Percentiles rank a stretch among this genome's conserved stretches.
Conservation (phyloP, 1,140 invertebrate genomes). For the Drosophila bocqueti region DNA sequence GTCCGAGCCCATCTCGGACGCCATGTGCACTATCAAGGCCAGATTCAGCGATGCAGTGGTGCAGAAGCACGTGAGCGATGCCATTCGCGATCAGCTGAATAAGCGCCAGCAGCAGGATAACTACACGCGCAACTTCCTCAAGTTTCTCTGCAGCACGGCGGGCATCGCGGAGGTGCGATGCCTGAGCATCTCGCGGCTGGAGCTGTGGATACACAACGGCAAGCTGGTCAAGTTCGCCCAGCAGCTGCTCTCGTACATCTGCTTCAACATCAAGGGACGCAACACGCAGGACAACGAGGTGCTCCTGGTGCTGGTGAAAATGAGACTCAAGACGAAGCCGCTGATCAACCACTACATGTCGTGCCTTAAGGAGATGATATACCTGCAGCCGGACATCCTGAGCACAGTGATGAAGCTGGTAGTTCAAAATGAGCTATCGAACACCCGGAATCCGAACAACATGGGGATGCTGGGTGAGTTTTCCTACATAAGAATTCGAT, state of each 20-base stretch:
- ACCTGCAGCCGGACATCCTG: slow-evolving; percentile 90
- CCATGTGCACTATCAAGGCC: slow-evolving; percentile 78
- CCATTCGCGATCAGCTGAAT: slow-evolving; percentile 94
- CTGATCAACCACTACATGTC: slow-evolving; percentile 95
- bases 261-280: slow-evolving; percentile 91
- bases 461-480: slow-evolving; percentile 87
- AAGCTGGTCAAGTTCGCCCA: slow-evolving; percentile 96
- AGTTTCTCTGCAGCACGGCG: slow-evolving; percentile 92
- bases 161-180: slow-evolving; percentile 93
- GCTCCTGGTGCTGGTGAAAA: slow-evolving; percentile 94
- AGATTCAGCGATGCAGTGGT: slow-evolving; percentile 90
- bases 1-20: slow-evolving; percentile 53
- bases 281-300: slow-evolving; percentile 94
- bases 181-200: slow-evolving; percentile 92
- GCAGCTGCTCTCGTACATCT: slow-evolving; percentile 96
- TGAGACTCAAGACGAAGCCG: slow-evolving; percentile 96
- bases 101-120: slow-evolving; percentile 93
- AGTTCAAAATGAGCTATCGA: slow-evolving; percentile 97
- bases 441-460: slow-evolving; percentile 96
- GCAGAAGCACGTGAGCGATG: slow-evolving; percentile 93
- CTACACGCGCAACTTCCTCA: slow-evolving; percentile 94
- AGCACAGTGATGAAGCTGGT: slow-evolving; percentile 95
- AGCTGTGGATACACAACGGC: slow-evolving; percentile 98
- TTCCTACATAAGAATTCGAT: not conserved
- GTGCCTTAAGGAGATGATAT: slow-evolving; percentile 90